phyloP scores from a whole-genome alignment of 2,113 vertebrate genomes.

The Tychaedon coryphoeus region DNA sequence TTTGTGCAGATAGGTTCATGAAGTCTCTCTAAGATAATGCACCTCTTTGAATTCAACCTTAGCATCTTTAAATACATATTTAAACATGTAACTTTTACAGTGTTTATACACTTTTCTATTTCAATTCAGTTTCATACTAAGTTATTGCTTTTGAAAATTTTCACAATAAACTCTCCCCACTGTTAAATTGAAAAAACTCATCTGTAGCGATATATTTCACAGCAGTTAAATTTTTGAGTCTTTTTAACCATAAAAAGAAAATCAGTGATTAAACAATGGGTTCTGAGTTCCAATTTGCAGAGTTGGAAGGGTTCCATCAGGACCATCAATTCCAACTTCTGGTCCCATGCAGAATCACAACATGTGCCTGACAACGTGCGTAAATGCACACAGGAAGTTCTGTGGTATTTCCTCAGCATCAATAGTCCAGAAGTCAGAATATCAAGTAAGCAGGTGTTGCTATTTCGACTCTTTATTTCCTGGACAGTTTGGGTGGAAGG shows the following conservation, averaged over 20 bases:
- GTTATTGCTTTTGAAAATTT: not conserved
- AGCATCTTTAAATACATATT: not conserved
- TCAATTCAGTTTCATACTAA: not conserved
- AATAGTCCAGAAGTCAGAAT: not conserved
- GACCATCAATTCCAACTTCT: not conserved
- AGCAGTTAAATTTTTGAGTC: not conserved
- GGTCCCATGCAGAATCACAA: fast-evolving
- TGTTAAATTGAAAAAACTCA: not conserved
- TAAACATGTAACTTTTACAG: not conserved
- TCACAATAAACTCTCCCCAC: not conserved
- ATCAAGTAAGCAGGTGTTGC: not conserved
- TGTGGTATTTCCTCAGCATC: not conserved
- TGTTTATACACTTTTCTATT: not conserved
- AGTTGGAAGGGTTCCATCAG: not conserved
- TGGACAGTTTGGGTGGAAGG: not conserved
- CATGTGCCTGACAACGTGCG: not conserved
- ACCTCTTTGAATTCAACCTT: not conserved
- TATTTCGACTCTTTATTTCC: not conserved
- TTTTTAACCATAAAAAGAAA: not conserved
- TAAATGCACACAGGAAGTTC: not conserved
- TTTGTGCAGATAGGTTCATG: not conserved
- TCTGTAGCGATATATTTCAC: not conserved
- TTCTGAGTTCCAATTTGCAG: not conserved
- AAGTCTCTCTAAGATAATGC: not conserved
- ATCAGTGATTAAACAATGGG: not conserved